phyloP scores from a whole-genome alignment of 2,113 vertebrate genomes.

The Gulo gulo region DNA sequence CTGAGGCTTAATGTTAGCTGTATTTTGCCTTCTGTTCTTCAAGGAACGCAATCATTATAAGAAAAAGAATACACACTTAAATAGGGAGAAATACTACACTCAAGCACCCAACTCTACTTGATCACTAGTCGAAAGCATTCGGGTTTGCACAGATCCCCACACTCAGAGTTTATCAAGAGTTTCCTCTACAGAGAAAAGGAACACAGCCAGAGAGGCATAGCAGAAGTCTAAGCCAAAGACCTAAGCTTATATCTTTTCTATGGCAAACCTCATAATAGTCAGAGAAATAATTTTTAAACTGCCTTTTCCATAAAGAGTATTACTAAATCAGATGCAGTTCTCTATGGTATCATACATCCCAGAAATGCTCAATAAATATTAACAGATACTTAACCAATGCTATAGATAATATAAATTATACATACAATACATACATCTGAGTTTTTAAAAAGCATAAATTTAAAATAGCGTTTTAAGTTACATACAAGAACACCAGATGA shows the following conservation, averaged over 20 bases:
- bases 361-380: slow-evolving; percentile 23
- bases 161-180: neutral
- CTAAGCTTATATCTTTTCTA: neutral
- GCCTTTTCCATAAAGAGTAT: neutral
- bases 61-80: neutral
- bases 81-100: neutral
- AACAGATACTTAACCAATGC: slow-evolving; percentile 47
- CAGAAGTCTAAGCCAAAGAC: neutral
- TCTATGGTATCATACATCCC: neutral
- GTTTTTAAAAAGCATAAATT: slow-evolving; percentile 4
- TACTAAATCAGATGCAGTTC: slow-evolving; percentile 21
- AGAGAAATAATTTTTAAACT: neutral
- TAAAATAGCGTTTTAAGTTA: slow-evolving; percentile 31
- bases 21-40: neutral
- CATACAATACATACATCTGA: neutral
- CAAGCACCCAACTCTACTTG: neutral
- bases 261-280: neutral
- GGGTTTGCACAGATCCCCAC: neutral
- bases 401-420: neutral
- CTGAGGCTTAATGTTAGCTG: neutral
- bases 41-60: neutral
- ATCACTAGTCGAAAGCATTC: neutral
- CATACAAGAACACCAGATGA: neutral
- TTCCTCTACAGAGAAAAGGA: neutral
- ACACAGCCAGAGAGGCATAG: neutral